These are phyloP conservation scores for Pandemis heparana DNA, from an alignment of 2,888 invertebrate species.

Conservation along the genomic window DNA sequence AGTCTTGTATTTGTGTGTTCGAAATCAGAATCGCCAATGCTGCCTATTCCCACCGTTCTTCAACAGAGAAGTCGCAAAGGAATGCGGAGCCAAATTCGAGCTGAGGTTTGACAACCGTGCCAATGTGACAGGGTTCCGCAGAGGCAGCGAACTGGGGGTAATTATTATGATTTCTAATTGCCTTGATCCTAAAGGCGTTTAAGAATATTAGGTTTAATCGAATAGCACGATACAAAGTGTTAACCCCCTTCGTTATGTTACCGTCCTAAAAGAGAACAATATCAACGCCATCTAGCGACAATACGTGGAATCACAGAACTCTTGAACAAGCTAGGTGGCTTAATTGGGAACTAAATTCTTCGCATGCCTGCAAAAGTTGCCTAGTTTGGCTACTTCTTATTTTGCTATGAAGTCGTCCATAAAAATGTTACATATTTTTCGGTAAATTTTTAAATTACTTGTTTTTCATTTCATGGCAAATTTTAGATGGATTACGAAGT, in stretches of 20 bases:
- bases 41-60: slow-evolving; percentile 74
- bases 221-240: not conserved
- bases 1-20: not conserved
- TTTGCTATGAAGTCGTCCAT: slow-evolving; percentile 21
- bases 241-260: not conserved
- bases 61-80: slow-evolving; percentile 55
- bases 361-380: not conserved
- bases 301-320: not conserved
- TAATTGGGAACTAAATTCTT: not conserved
- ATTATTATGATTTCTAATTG: not conserved
- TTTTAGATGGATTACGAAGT: not conserved
- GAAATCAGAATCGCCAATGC: slow-evolving; percentile 59
- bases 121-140: slow-evolving; percentile 53
- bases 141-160: slow-evolving; percentile 5
- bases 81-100: slow-evolving; percentile 58
- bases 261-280: not conserved
- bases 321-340: not conserved
- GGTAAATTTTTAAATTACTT: not conserved
- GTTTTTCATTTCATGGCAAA: no score
- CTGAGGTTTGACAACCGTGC: slow-evolving; percentile 47
- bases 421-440: slow-evolving; percentile 13
- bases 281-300: slow-evolving; percentile 1
- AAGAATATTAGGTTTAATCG: no score
- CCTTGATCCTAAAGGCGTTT: no score
- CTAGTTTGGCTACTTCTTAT: not conserved